These are phyloP conservation scores for Lycaena phlaeas DNA, from an alignment of 2,888 invertebrate species.

Conservation along the genomic window DNA sequence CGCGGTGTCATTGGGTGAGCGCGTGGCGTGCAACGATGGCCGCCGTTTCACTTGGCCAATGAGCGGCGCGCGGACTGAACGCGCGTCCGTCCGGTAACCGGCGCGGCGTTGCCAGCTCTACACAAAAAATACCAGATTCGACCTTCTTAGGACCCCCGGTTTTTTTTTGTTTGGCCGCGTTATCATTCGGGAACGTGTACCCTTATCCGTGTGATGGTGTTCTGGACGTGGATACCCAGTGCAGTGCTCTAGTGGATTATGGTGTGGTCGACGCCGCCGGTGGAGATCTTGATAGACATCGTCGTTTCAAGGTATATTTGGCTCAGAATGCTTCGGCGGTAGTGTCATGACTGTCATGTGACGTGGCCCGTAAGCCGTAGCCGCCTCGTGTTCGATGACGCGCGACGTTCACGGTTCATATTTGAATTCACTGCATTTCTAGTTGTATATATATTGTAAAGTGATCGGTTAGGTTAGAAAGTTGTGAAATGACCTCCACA, in stretches of 20 bases:
- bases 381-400: slow-evolving; percentile 16
- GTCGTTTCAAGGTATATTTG: slow-evolving; percentile 56
- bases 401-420: slow-evolving; percentile 1
- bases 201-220: slow-evolving; percentile 65
- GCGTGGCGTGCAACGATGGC: slow-evolving; percentile 56
- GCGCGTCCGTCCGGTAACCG: slow-evolving; percentile 60
- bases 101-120: slow-evolving; percentile 69
- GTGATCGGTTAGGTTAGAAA: no score
- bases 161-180: slow-evolving; percentile 70
- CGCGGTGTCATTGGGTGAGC: slow-evolving; percentile 60
- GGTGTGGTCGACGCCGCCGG: slow-evolving; percentile 67
- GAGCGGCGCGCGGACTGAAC: slow-evolving; percentile 63
- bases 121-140: slow-evolving; percentile 69
- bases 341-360: slow-evolving; percentile 21
- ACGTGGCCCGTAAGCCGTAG: slow-evolving; percentile 24
- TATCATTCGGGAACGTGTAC: slow-evolving; percentile 67
- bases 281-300: slow-evolving; percentile 65
- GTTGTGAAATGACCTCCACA: no score
- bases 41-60: slow-evolving; percentile 68
- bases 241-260: slow-evolving; percentile 63
- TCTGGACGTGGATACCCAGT: slow-evolving; percentile 55
- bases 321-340: slow-evolving; percentile 19
- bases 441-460: background rate
- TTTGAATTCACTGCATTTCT: no score
- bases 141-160: slow-evolving; percentile 70